phyloP scores from a whole-genome alignment of 2,797 vertebrate genomes.

The Picus viridis region DNA sequence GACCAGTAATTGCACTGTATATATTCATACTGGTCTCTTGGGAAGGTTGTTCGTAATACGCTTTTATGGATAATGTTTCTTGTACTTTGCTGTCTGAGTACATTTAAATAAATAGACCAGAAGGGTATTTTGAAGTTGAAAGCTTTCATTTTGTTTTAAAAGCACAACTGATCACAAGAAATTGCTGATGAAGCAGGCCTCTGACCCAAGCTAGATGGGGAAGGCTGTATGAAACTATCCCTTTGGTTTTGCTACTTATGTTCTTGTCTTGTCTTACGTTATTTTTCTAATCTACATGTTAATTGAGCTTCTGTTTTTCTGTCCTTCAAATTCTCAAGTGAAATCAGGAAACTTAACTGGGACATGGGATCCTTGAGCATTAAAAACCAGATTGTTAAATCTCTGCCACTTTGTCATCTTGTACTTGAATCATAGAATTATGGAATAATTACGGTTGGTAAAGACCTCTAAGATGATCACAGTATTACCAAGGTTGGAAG shows the following conservation, averaged over 20 bases:
- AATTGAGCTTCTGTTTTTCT: neutral
- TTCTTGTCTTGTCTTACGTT: neutral
- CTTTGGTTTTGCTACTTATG: neutral
- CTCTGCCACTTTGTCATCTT: neutral
- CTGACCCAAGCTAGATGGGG: neutral
- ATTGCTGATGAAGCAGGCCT: neutral
- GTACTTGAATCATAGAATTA: neutral
- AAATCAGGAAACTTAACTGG: neutral
- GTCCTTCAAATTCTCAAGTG: neutral
- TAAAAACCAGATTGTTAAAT: neutral
- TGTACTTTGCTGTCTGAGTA: neutral
- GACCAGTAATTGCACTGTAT: neutral
- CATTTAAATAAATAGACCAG: neutral
- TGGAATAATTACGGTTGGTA: too few species aligned
- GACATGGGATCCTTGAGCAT: neutral
- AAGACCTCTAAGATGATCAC: too few species aligned
- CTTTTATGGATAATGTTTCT: neutral
- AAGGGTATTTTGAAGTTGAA: slow-evolving; percentile 9
- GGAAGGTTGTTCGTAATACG: neutral
- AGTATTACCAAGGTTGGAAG: too few species aligned
- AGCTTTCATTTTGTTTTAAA: slow-evolving; percentile 30
- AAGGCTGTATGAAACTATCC: neutral
- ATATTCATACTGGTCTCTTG: neutral
- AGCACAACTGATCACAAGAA: neutral
- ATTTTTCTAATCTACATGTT: neutral